Evolutionary conservation across 2,888 invertebrate species (phyloP).

Genomic region (Stenchaetothrips biformis): DNA sequence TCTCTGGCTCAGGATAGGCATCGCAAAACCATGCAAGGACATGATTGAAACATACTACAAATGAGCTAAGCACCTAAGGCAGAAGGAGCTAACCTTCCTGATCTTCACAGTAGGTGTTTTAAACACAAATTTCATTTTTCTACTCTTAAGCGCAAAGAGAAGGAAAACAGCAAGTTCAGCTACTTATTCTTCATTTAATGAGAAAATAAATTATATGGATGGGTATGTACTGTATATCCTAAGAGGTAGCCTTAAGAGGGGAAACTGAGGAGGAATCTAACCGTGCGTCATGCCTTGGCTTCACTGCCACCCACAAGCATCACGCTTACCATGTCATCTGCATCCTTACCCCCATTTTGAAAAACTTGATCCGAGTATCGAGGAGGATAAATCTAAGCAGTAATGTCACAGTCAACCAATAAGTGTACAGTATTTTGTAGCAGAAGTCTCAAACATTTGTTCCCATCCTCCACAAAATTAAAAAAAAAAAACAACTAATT

Average conservation of each 20-base stretch:
- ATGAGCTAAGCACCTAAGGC: no score
- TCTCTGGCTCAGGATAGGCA: no score
- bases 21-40: no score
- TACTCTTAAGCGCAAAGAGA: not conserved
- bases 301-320: not conserved
- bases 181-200: no score
- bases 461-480: not conserved
- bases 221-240: no score
- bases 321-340: not conserved
- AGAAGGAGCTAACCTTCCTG: no score
- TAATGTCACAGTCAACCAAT: not conserved
- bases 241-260: no score
- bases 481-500: not conserved
- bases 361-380: slow-evolving; percentile 12
- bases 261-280: not conserved
- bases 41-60: no score
- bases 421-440: not conserved
- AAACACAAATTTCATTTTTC: not conserved
- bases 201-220: no score
- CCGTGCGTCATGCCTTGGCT: not conserved
- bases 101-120: no score
- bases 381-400: slow-evolving; percentile 10
- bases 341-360: slow-evolving; percentile 17
- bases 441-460: no score
- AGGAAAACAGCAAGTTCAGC: not conserved